Base-by-base conservation (phyloP, 2,113 vertebrate species). In the Lycaon pictus region DNA sequence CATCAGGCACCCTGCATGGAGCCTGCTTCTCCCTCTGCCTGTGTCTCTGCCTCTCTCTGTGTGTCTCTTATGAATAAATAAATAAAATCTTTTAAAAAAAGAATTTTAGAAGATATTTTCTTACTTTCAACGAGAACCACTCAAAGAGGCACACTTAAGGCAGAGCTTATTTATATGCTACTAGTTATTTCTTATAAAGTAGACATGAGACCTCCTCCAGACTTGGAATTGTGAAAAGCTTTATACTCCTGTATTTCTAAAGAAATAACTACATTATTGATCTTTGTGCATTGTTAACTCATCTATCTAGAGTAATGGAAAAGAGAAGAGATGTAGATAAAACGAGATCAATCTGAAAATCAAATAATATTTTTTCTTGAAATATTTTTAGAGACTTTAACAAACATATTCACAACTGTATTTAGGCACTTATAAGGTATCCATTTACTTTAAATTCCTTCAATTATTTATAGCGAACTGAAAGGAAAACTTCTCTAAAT, bases 321-420 rank as follows among this genome's bases (percentile, higher is more conserved):
- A 90, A 88, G 29, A 82, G 35, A 91, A 76, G 16, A 71, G 19
- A 56, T 87, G 11, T 80, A 89, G 96, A 13, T 89, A 95, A 93
- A 83, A 65, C 77, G 23, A 51, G 35, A n/a, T 53, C 77, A 88
- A 82, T 69, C 53, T 93, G n/a, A 93, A 96, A 97, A 82, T 87
- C n/a, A 95, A 97, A 77, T 71, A 86, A 56, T 67, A 76, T 56
- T 87, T 95, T 79, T 85, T 58, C 84, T 86, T 95, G 37, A 95
- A 93, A 83, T 96, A 92, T 17, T 67, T 95, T 16, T 92, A 72
- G 22, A 83, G 15, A 4, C 43, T 72, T 92, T 25, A 67, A 19
- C 25, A 96, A 84, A 83, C 0, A 69, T 43, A 90, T 63, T 79
- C 55, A 11, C 22, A 69, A 76, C 67, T 87, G 11, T 71, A 72